phyloP scores from a whole-genome alignment of 2,113 vertebrate genomes.

The Lontra canadensis region DNA sequence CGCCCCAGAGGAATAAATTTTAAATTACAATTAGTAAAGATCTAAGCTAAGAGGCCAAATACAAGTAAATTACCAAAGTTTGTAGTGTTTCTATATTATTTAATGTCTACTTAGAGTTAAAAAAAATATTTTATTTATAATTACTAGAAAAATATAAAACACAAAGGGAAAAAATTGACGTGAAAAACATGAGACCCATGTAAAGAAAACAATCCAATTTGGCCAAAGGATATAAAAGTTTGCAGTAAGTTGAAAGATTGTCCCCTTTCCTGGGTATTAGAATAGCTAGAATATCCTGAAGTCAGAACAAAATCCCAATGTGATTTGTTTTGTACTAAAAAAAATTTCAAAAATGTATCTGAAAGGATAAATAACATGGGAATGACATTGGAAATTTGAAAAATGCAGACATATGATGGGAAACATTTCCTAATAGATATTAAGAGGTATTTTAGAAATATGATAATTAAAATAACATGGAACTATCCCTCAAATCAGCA shows the following conservation, averaged over 20 bases:
- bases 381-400: neutral
- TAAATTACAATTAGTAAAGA: constrained; percentile 23
- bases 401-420: neutral
- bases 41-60: neutral
- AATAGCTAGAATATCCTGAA: neutral
- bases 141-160: neutral
- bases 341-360: neutral
- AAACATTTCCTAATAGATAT: neutral
- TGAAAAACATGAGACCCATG: neutral
- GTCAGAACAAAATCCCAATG: neutral
- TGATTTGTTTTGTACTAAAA: neutral
- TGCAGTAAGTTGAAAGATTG: neutral
- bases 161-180: neutral
- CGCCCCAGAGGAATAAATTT: neutral
- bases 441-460: neutral
- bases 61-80: neutral
- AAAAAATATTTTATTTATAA: neutral
- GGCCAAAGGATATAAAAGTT: neutral
- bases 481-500: neutral
- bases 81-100: neutral
- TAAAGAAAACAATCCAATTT: constrained; percentile 16
- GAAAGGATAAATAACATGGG: neutral
- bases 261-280: neutral
- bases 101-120: neutral
- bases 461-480: neutral